A percentile compares a stretch with the other conserved stretches of the same genome.
Conservation (phyloP, 2,797 vertebrate genomes). For the Streptopelia turtur region DNA sequence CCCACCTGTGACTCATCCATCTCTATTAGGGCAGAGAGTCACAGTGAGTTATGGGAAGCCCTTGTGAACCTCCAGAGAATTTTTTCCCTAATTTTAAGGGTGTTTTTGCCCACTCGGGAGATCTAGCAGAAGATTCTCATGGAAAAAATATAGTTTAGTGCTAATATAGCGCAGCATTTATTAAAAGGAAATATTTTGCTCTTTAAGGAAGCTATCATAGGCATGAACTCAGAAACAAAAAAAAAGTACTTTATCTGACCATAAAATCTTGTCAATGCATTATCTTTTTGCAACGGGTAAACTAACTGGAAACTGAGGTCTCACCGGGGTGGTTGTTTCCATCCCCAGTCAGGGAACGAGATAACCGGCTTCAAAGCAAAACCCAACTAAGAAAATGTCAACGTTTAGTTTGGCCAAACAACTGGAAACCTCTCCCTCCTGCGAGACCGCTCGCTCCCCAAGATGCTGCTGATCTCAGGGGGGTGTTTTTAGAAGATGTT, state of each 20-base stretch:
- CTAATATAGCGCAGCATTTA: neutral
- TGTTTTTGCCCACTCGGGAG: neutral
- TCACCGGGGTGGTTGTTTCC: constrained; percentile 30
- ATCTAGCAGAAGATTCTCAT: neutral
- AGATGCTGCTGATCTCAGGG: neutral
- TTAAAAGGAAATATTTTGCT: neutral
- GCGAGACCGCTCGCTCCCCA: neutral
- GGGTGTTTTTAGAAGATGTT: neutral
- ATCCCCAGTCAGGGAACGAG: neutral
- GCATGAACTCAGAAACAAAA: constrained; percentile 7
- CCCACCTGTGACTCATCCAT: constrained; percentile 56
- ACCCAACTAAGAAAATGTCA: neutral
- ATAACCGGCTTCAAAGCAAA: neutral
- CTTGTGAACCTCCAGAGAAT: neutral
- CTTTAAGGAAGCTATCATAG: neutral
- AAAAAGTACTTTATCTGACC: neutral
- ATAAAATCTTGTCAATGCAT: neutral
- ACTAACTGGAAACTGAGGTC: neutral
- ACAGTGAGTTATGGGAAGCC: constrained; percentile 3
- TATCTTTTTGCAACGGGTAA: neutral
- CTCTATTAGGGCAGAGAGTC: constrained; percentile 34
- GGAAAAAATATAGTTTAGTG: neutral
- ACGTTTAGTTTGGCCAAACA: constrained; percentile 47
- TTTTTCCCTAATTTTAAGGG: neutral
- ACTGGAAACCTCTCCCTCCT: neutral